Conservation (phyloP, 2,888 invertebrate genomes). For the Brachyopa scutellaris region DNA sequence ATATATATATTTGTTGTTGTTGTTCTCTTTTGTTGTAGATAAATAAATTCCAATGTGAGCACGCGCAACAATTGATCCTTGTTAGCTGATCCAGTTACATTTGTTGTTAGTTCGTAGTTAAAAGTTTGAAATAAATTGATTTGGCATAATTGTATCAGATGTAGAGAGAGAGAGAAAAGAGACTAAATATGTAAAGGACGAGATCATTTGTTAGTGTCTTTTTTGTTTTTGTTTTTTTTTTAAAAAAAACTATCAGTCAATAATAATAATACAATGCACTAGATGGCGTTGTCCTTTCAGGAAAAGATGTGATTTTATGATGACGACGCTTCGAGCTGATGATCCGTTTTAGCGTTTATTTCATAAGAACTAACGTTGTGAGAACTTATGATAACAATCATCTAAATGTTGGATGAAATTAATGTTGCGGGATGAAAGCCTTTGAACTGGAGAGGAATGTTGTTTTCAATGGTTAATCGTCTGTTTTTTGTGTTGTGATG, state of each 20-base stretch:
- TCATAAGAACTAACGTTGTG: constrained; percentile 30
- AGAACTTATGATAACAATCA: constrained; percentile 1
- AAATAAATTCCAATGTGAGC: constrained; percentile 67
- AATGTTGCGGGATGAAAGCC: neutral
- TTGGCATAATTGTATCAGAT: constrained; percentile 56
- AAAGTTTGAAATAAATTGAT: constrained; percentile 49
- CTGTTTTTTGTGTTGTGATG: neutral
- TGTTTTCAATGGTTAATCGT: constrained; percentile 11
- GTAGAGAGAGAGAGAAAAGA: constrained; percentile 17
- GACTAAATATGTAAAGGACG: constrained; percentile 45
- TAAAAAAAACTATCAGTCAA: constrained; percentile 70
- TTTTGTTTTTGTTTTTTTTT: too few relatives aligned
- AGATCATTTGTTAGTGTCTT: constrained; percentile 64
- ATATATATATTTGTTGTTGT: constrained; percentile 44
- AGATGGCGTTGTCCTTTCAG: constrained; percentile 40
- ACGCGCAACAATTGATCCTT: constrained; percentile 71
- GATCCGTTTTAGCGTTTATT: constrained; percentile 16
- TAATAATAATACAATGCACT: constrained; percentile 53
- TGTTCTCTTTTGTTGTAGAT: constrained; percentile 64
- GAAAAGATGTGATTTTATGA: constrained; percentile 2
- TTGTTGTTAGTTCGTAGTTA: constrained; percentile 55
- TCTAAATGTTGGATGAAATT: neutral
- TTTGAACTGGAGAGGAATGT: constrained; percentile 65
- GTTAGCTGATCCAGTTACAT: constrained; percentile 32
- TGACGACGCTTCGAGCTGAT: neutral